Evolutionary conservation across 2,113 vertebrate species (phyloP).

Genomic region (Pluvialis apricaria): DNA sequence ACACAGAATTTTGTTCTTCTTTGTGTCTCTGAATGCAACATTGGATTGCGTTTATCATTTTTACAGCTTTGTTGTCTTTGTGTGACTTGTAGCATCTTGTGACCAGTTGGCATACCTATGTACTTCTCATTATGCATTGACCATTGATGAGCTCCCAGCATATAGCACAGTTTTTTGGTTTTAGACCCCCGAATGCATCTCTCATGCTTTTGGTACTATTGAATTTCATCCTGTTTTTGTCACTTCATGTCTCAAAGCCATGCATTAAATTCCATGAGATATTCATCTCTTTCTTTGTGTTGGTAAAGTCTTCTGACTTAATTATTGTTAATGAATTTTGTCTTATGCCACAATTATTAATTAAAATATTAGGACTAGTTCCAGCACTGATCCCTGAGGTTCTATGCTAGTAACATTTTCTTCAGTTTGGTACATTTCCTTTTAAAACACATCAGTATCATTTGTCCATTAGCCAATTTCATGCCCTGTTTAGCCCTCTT

Average conservation of each 20-base stretch:
- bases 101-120: background rate
- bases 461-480: background rate
- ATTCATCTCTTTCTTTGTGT: background rate
- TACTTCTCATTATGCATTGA: background rate
- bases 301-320: background rate
- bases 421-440: background rate
- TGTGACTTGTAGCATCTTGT: background rate
- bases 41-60: background rate
- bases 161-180: background rate
- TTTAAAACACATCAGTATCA: background rate
- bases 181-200: background rate
- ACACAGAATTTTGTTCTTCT: background rate
- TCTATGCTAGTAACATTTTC: background rate
- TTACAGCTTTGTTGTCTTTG: background rate
- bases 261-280: background rate
- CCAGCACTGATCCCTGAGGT: background rate
- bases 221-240: background rate
- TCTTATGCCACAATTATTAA: background rate
- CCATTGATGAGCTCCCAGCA: background rate
- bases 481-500: background rate
- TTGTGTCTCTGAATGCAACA: background rate
- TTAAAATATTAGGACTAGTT: background rate
- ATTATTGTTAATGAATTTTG: background rate
- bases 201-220: background rate
- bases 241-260: background rate